Evolutionary conservation across 2,888 invertebrate species (phyloP).

Genomic region (Ceraclea dissimilis): DNA sequence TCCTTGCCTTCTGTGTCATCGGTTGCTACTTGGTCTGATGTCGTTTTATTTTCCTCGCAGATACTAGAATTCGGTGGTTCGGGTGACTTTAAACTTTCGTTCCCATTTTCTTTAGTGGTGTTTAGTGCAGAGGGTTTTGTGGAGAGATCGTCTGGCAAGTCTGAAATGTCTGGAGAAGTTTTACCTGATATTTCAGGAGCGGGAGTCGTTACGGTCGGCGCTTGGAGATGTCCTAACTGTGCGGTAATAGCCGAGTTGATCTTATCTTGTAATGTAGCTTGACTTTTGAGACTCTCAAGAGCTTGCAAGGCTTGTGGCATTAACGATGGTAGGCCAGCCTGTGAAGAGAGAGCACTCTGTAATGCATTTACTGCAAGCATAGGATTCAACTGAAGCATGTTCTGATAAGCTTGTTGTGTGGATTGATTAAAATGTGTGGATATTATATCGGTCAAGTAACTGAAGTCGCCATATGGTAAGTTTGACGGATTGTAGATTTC

Average conservation of each 20-base stretch:
- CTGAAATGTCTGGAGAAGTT: neutral
- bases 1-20: neutral
- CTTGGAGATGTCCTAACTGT: neutral
- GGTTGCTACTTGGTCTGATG: conserved; percentile 28
- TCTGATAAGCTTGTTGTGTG: conserved; percentile 23
- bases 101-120: neutral
- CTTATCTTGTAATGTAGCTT: conserved; percentile 11
- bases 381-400: conserved; percentile 23
- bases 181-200: neutral
- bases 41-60: conserved; percentile 3
- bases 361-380: conserved; percentile 13
- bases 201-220: neutral
- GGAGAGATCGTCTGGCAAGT: neutral
- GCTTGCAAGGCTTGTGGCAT: conserved; percentile 6
- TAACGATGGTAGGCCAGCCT: conserved; percentile 7
- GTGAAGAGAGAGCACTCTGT: conserved; percentile 8
- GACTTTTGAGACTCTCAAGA: conserved; percentile 9
- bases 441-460: conserved; percentile 48
- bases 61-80: neutral
- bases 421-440: conserved; percentile 25
- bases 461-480: conserved; percentile 49
- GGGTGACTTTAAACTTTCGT: neutral
- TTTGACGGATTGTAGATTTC: conserved; percentile 50
- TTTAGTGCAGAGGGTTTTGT: neutral
- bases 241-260: conserved; percentile 1